Base-by-base conservation (phyloP, 2,797 vertebrate genomes). In the Helarctos malayanus region DNA sequence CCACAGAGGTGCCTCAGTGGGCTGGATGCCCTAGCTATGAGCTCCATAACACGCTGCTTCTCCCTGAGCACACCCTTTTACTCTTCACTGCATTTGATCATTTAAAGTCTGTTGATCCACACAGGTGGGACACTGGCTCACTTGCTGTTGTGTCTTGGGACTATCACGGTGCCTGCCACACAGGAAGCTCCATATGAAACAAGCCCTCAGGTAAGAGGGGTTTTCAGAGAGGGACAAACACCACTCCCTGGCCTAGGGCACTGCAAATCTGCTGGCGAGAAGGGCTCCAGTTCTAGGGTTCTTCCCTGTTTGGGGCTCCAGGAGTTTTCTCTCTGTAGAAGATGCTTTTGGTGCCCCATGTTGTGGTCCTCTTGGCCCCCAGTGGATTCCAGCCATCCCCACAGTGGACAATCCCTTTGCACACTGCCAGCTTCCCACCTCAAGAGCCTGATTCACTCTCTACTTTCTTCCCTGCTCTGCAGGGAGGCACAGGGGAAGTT, bases 331-430 rank as follows among this genome's bases (percentile, higher is more conserved):
- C 23, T n/a, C 56, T 21, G 25, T 16, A 57, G 38, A 68, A 59
- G 54, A 61, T 61, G n/a, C 15, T 71, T 94, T 61, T 38, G 56
- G 32, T 76, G 57, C 25, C 10, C 79, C 23, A 2, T 8, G 3
- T 49, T n/a, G 16, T 27, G 3, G 52, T 11, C 25, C 45, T 63
- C 21, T 1, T 16, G 21, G 11, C 3, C 23, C 32, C 68, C 0
- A 0, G 16, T 32, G 27, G 38, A 56, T 2, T 54, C 47, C 49
- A 35, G 38, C 47, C 41, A 65, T 49, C 76, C 49, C 7, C 52
- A 78, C 56, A 56, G 75, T 5, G 7, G 81, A 85, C 19, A 19
- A 11, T 45, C 61, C 47, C 71, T 29, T 56, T 27, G 23, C 9
- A 41, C 19, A 8, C 11, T 38, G 14, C 32, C 63, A 63, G 41